Base-by-base conservation (phyloP, 2,888 invertebrate genomes). In the Drosophila quinaria region DNA sequence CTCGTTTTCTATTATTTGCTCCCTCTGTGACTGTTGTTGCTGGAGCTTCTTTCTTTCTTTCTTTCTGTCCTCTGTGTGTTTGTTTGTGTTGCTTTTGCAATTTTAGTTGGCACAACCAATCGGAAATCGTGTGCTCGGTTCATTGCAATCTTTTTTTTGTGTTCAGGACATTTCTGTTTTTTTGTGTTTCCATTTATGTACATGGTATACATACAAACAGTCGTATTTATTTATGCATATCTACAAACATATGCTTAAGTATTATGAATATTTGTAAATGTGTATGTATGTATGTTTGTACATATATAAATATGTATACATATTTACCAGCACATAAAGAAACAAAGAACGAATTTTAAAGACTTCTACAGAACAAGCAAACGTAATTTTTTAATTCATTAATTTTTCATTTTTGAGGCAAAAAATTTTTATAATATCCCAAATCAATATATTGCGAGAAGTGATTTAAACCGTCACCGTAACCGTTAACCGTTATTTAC, bases 31-130 rank as follows among this genome's bases (percentile, higher is more conserved):
- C 52, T 79, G 70, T 22, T 22, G 22, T 58, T 29, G 56, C 64
- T 42, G 33, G 51, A 60, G 61, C 50, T 68, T 68, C 70, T 58
- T 59, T 66, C 37, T 52, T 25, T 37, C 35, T 37, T 35, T 46
- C 33, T 41, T 29, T 54, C 46, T 22, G 33, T 37, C 8, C 31
- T 60, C 52, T 61, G 19, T 42, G 29, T 29, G 29, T 29, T 29
- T 29, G 39, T 47, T 56, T 63, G 17, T 63, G 37, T 31, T 78
- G 77, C 78, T 85, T 89, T 78, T 85, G 72, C 78, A 67, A 89
- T 86, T 83, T 74, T 76, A 82, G 78, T 78, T 84, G 80, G 70
- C 74, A 74, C 86, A 77, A 89, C 90, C 90, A 89, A 89, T 90
- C 90, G 89, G 90, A 89, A 83, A 81, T 75, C 86, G 79, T 78